Evolutionary conservation across 2,113 vertebrate genomes (phyloP), one percentile per base, ranked within the genome.

Genomic region (Marcusenius ussheri): DNA sequence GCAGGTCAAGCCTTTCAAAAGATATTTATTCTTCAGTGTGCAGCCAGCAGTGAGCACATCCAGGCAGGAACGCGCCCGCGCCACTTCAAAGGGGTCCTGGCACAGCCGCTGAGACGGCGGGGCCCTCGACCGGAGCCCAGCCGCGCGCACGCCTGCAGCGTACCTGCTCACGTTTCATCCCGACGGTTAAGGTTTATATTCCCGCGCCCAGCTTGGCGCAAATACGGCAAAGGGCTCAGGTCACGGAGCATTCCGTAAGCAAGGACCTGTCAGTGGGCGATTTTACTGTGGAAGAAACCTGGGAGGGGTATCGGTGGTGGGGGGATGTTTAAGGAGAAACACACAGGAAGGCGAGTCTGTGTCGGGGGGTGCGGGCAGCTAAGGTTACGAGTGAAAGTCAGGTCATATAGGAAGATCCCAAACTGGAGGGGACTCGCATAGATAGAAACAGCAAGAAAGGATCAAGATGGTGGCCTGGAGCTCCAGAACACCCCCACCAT

Each of bases 11-110:
- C 88, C 51, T 91, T 92, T 93, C 91, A 83, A 39, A 91, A 92
- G n/a, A 50, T 74, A 92, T 92, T 91, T 88, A 89, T 9, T 89
- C 88, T 92, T 91, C 90, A 87, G 74, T 53, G 17, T 42, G 49
- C 47, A 13, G 35, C 46, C 17, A 89, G 35, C 31, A 56, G 49
- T 9, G 24, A 83, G 58, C 51, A 80, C 74, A 42, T 42, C 77
- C 50, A 45, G 74, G 90, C 89, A 80, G 53, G 92, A 91, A 92
- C 92, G 88, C 89, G 92, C 90, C 91, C 93, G 84, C 49, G 58
- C 35, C 31, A 83, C 91, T 93, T 90, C 92, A 93, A 93, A 87
- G 70, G 50, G 21, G 88, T 93, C 92, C 93, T 91, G 93, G 90
- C 92, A 91, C 91, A 21, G 90, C 91, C 51, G 90, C 86, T 21